Evolutionary conservation across 2,888 invertebrate genomes (phyloP).

Genomic region (Penaeus monodon): DNA sequence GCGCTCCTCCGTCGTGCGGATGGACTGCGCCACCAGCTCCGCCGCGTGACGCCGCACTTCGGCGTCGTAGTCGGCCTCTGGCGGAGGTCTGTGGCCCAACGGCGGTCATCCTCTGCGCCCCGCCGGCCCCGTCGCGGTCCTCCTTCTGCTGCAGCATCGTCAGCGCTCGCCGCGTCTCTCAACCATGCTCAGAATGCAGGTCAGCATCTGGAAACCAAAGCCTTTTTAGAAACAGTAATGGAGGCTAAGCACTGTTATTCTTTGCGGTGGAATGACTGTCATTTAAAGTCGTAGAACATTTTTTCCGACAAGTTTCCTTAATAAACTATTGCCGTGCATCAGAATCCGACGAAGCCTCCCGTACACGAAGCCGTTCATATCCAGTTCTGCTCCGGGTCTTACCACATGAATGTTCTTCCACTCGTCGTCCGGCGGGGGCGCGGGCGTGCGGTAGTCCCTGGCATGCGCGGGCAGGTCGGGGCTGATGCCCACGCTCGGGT

Average conservation of each 20-base stretch:
- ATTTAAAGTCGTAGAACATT: too few species aligned
- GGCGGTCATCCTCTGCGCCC: slow-evolving; percentile 69
- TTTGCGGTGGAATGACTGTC: too few species aligned
- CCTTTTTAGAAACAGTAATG: not conserved
- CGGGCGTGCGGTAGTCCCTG: slow-evolving; percentile 67
- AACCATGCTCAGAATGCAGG: slow-evolving; percentile 95
- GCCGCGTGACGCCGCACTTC: slow-evolving; percentile 70
- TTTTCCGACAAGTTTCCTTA: too few species aligned
- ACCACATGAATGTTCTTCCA: slow-evolving; percentile 91
- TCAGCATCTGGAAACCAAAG: slow-evolving; percentile 79
- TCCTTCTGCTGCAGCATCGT: slow-evolving; percentile 88
- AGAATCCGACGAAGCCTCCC: not conserved
- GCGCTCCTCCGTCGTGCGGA: slow-evolving; percentile 88
- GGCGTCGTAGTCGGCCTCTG: slow-evolving; percentile 72
- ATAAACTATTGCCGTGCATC: too few species aligned
- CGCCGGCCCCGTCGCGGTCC: slow-evolving; percentile 22
- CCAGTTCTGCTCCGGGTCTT: slow-evolving; percentile 65
- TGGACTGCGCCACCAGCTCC: slow-evolving; percentile 77
- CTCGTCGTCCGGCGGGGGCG: slow-evolving; percentile 79
- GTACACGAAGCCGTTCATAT: too few species aligned
- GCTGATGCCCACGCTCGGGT: slow-evolving; percentile 49
- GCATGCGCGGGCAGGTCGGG: slow-evolving; percentile 63
- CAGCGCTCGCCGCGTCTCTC: slow-evolving; percentile 92
- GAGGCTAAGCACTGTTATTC: too few species aligned
- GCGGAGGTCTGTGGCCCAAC: slow-evolving; percentile 49